phyloP scores from a whole-genome alignment of 2,797 vertebrate genomes.

The Syndactyla subalaris region DNA sequence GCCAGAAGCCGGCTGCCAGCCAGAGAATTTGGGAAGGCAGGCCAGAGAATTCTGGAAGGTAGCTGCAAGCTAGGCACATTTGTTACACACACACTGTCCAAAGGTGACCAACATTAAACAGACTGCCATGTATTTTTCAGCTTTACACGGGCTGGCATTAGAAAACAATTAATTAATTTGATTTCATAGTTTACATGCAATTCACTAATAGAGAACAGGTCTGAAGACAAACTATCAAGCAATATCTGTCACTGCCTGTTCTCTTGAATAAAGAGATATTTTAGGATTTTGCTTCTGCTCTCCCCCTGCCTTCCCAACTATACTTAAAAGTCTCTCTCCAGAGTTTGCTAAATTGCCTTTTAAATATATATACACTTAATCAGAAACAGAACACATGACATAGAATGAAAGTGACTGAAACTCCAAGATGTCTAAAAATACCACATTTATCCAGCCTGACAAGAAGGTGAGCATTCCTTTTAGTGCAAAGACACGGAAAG shows the following conservation, averaged over 20 bases:
- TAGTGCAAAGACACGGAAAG: background rate
- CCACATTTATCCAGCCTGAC: slow-evolving; percentile 9
- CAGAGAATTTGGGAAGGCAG: background rate
- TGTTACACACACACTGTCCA: background rate
- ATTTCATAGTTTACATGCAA: background rate
- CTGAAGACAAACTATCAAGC: background rate
- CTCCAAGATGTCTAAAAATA: slow-evolving; percentile 51
- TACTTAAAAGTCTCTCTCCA: background rate
- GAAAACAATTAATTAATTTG: background rate
- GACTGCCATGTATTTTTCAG: background rate
- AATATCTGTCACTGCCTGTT: background rate
- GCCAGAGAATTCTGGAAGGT: background rate
- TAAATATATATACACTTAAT: background rate
- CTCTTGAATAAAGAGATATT: background rate
- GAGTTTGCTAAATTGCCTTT: background rate
- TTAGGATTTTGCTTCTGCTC: background rate
- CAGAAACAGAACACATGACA: background rate
- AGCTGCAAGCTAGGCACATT: background rate
- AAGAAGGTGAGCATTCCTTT: slow-evolving; percentile 12
- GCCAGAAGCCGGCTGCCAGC: background rate
- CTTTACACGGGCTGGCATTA: background rate
- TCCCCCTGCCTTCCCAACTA: background rate
- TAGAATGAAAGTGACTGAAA: slow-evolving; percentile 10
- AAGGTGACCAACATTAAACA: background rate
- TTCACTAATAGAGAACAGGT: background rate